phyloP scores from a whole-genome alignment of 2,888 invertebrate species.

The Stomorhina lunata region DNA sequence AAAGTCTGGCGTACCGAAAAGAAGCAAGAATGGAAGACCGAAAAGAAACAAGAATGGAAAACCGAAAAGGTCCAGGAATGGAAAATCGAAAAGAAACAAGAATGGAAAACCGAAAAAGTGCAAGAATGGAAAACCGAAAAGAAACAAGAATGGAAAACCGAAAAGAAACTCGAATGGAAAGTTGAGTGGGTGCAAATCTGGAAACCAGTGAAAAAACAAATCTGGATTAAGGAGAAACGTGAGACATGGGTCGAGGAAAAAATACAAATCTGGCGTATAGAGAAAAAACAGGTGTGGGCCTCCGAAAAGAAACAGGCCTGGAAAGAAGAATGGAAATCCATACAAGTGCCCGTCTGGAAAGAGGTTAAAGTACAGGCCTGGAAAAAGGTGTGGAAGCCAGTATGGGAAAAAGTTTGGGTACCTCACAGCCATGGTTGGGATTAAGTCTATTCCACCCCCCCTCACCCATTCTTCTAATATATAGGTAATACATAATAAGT shows the following conservation, averaged over 20 bases:
- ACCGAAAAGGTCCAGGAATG: slow-evolving; percentile 85
- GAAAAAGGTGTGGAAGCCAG: slow-evolving; percentile 92
- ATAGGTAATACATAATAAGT: slow-evolving; percentile 14
- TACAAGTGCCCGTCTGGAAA: slow-evolving; percentile 88
- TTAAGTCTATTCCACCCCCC: slow-evolving; percentile 61
- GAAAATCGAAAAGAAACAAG: slow-evolving; percentile 89
- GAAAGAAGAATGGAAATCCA: slow-evolving; percentile 85
- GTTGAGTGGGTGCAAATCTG: slow-evolving; percentile 84
- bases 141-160: slow-evolving; percentile 86
- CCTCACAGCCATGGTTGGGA: slow-evolving; percentile 81
- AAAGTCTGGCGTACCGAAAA: slow-evolving; percentile 90
- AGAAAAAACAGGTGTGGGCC: slow-evolving; percentile 82
- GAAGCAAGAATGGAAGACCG: slow-evolving; percentile 87
- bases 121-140: slow-evolving; percentile 88
- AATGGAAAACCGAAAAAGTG: slow-evolving; percentile 89
- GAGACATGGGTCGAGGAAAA: slow-evolving; percentile 88
- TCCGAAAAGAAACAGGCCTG: slow-evolving; percentile 88
- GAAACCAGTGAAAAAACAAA: slow-evolving; percentile 89
- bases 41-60: slow-evolving; percentile 85
- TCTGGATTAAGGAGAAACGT: slow-evolving; percentile 90
- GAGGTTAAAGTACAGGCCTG: slow-evolving; percentile 85
- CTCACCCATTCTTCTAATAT: neutral
- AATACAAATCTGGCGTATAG: slow-evolving; percentile 83
- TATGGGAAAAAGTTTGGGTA: slow-evolving; percentile 92
- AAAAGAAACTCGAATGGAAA: slow-evolving; percentile 85